phyloP scores from a whole-genome alignment of 2,888 invertebrate genomes.

The Frankliniella intonsa region DNA sequence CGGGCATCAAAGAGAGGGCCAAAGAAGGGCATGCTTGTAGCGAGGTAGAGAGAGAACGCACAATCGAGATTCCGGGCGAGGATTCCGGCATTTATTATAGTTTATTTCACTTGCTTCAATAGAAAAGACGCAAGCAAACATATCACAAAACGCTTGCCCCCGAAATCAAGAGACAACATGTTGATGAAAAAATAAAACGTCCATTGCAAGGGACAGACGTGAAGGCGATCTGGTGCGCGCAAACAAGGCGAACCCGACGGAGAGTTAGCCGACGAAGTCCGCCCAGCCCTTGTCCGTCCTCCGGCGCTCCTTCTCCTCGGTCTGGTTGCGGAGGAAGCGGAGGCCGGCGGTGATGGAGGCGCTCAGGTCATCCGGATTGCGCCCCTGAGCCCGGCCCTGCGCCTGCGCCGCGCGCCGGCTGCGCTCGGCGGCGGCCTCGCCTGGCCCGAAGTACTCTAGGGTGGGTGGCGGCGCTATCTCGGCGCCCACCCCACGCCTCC shows the following conservation, averaged over 20 bases:
- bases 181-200: neutral
- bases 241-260: too few species aligned
- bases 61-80: too few species aligned
- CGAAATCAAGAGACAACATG: neutral
- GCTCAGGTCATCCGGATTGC: neutral
- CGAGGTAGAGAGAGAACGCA: too few species aligned
- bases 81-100: neutral
- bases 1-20: neutral
- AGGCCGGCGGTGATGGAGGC: slow-evolving; percentile 4
- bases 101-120: too few species aligned
- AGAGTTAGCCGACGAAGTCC: neutral
- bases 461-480: slow-evolving; percentile 2
- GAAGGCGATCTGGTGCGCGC: too few species aligned
- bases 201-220: too few species aligned
- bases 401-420: neutral
- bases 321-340: neutral
- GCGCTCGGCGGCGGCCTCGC: neutral
- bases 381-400: neutral
- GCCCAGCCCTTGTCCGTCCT: slow-evolving; percentile 12
- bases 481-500: neutral
- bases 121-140: neutral
- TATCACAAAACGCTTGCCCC: neutral
- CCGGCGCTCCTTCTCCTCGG: neutral
- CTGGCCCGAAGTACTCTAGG: neutral
- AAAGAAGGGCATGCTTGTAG: neutral